phyloP scores from a whole-genome alignment of 64 coral and sea anemone species.

The Orbicella faveolata region DNA sequence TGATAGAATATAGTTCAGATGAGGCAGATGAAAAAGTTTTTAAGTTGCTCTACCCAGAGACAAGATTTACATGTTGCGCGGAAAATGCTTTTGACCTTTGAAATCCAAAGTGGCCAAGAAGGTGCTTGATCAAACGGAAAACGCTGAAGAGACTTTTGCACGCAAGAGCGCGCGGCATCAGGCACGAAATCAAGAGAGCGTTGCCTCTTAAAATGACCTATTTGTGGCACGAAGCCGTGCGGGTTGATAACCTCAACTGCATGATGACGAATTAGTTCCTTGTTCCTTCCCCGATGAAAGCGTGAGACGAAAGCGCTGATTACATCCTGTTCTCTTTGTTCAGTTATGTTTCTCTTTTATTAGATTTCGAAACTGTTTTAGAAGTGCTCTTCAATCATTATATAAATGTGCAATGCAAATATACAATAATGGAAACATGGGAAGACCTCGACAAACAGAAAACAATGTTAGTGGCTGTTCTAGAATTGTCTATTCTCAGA shows the following conservation, averaged over 20 bases:
- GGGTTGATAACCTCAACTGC: not conserved
- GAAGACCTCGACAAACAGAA: no score
- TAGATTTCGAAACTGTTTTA: not conserved
- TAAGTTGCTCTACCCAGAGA: no score
- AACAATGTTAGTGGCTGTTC: no score
- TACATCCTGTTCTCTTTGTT: not conserved
- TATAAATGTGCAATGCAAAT: not conserved
- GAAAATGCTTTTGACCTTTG: constrained; percentile 9
- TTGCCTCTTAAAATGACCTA: not conserved
- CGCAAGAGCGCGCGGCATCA: not conserved
- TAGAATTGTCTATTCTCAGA: no score
- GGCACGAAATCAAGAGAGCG: constrained; percentile 31
- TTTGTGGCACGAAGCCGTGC: not conserved
- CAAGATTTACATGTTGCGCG: not conserved
- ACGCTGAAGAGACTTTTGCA: not conserved
- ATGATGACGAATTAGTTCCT: not conserved
- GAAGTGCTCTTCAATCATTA: not conserved
- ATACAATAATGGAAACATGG: not conserved
- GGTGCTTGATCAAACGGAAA: constrained; percentile 27
- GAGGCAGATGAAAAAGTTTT: no score
- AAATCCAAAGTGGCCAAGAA: constrained; percentile 8
- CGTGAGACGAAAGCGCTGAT: not conserved
- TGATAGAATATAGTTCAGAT: no score
- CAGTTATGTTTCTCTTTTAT: not conserved
- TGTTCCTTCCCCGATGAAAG: not conserved